These are phyloP conservation scores for Oppia nitens DNA, from an alignment of 1,140 invertebrate species.

Conservation along the genomic window DNA sequence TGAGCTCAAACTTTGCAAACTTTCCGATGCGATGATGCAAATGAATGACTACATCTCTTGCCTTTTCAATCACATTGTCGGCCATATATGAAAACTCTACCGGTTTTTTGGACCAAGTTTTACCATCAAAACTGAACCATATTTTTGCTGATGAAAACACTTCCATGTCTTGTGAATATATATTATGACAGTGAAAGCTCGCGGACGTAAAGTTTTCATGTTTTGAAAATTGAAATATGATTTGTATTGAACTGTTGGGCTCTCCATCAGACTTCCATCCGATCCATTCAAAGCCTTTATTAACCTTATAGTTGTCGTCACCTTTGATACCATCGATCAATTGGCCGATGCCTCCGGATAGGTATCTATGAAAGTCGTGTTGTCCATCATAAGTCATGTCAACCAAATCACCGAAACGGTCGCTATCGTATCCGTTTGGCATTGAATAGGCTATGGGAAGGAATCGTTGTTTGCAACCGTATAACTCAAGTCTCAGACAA, in stretches of 20 bases:
- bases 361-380: slow-evolving; percentile 43
- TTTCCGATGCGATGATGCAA: slow-evolving; percentile 61
- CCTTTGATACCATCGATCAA: slow-evolving; percentile 65
- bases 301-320: slow-evolving; percentile 56
- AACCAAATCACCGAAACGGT: slow-evolving; percentile 57
- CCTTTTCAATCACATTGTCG: slow-evolving; percentile 61
- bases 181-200: slow-evolving; percentile 58
- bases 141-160: slow-evolving; percentile 59
- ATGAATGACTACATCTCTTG: slow-evolving; percentile 63
- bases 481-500: slow-evolving; percentile 66
- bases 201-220: slow-evolving; percentile 68
- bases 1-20: slow-evolving; percentile 59
- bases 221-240: slow-evolving; percentile 71
- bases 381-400: slow-evolving; percentile 84
- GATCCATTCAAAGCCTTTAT: slow-evolving; percentile 67
- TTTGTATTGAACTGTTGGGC: slow-evolving; percentile 30
- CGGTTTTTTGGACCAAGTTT: slow-evolving; percentile 34
- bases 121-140: slow-evolving; percentile 58
- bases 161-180: slow-evolving; percentile 47
- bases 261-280: slow-evolving; percentile 44
- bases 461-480: slow-evolving; percentile 58
- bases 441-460: slow-evolving; percentile 59
- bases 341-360: slow-evolving; percentile 64
- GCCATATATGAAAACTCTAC: slow-evolving; percentile 39
- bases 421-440: slow-evolving; percentile 56